A percentile compares a stretch with the other conserved stretches of the same genome.
phyloP scores from a whole-genome alignment of 2,888 invertebrate species.

The Sphinx pinastri region DNA sequence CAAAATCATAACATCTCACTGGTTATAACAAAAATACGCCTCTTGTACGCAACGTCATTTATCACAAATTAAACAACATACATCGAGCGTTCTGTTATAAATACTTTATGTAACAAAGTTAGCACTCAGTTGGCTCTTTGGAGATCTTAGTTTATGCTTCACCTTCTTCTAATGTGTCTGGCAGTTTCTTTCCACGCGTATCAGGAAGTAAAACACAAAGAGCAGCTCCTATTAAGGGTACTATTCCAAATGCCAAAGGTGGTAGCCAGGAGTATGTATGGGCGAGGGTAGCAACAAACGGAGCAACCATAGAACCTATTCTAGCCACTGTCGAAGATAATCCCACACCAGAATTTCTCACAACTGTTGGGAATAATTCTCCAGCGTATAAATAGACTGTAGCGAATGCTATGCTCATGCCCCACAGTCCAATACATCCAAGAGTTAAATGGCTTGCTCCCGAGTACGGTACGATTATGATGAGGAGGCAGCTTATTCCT shows the following conservation, averaged over 20 bases:
- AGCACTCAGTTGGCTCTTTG: constrained; percentile 35
- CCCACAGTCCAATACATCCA: constrained; percentile 90
- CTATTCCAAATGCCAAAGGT: constrained; percentile 88
- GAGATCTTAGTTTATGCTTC: constrained; percentile 73
- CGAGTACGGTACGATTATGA: constrained; percentile 81
- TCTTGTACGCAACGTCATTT: constrained; percentile 26
- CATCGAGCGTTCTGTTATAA: constrained; percentile 35
- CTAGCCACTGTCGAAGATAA: constrained; percentile 93
- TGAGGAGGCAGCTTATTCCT: constrained; percentile 86
- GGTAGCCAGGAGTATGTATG: constrained; percentile 85
- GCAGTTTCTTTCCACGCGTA: constrained; percentile 89
- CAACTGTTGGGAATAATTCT: constrained; percentile 94
- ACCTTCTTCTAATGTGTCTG: constrained; percentile 92
- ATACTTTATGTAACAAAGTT: constrained; percentile 41
- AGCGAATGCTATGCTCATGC: constrained; percentile 92
- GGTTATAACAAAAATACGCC: constrained; percentile 13
- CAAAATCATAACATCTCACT: constrained; percentile 30
- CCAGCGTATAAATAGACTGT: constrained; percentile 94
- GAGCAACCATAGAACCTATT: constrained; percentile 93
- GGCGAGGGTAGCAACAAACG: constrained; percentile 89
- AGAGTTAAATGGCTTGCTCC: constrained; percentile 83
- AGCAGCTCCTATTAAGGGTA: constrained; percentile 87
- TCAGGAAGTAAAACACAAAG: constrained; percentile 90
- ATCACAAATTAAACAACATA: constrained; percentile 28
- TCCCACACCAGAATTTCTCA: constrained; percentile 94